Conservation (phyloP, 2,113 vertebrate genomes). For the Hypomesus transpacificus region DNA sequence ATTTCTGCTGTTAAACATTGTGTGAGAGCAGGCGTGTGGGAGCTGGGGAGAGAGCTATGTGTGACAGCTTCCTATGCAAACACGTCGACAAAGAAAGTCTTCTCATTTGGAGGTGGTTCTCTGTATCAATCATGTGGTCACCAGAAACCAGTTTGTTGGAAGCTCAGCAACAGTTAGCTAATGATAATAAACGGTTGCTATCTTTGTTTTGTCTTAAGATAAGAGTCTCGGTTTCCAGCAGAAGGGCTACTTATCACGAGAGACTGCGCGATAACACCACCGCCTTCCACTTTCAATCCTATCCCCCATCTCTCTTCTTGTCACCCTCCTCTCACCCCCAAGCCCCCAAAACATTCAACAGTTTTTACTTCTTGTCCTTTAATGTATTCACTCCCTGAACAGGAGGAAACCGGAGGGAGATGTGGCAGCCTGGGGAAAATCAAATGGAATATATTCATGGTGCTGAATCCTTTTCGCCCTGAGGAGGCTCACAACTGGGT, state of each 20-base stretch:
- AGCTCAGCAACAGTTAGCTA: too few species aligned
- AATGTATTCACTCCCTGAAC: constrained; percentile 56
- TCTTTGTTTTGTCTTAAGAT: neutral
- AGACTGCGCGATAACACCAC: neutral
- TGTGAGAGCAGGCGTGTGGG: constrained; percentile 32
- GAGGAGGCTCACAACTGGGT: constrained; percentile 16
- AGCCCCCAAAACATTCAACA: constrained; percentile 45
- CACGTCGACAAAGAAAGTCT: too few species aligned
- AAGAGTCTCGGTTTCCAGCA: constrained; percentile 1
- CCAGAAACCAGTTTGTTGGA: too few species aligned
- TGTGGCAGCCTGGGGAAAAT: constrained; percentile 59
- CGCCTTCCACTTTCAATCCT: constrained; percentile 43
- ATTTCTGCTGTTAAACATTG: constrained; percentile 18
- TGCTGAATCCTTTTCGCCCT: constrained; percentile 16
- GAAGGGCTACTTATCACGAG: constrained; percentile 22
- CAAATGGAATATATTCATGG: constrained; percentile 67
- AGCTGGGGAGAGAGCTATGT: constrained; percentile 30
- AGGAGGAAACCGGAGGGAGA: constrained; percentile 51
- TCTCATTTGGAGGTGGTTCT: too few species aligned
- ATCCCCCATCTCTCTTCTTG: constrained; percentile 22
- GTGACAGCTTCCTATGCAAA: too few species aligned
- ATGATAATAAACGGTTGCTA: too few species aligned
- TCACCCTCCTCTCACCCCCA: constrained; percentile 13
- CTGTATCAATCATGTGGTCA: too few species aligned
- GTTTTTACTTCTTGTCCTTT: constrained; percentile 52